Percentiles rank a stretch among this genome's conserved stretches.
Conservation (phyloP, 2,888 invertebrate genomes). For the Syrista parreyssii region DNA sequence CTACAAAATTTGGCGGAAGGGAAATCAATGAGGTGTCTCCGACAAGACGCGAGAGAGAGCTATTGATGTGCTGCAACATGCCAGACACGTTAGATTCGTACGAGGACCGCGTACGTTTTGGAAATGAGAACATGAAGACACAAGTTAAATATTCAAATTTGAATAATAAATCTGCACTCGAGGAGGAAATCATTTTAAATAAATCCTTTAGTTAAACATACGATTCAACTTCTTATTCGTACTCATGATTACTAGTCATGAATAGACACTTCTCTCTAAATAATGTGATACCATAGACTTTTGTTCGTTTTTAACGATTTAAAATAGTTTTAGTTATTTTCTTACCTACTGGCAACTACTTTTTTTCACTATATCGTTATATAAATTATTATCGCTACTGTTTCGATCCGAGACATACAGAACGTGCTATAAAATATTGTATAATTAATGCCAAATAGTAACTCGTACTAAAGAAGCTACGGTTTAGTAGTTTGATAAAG, state of each 20-base stretch:
- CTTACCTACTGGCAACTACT: background rate
- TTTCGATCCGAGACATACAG: background rate
- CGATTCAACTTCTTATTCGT: background rate
- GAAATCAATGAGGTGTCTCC: conserved; percentile 43
- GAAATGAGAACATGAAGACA: background rate
- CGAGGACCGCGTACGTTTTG: background rate
- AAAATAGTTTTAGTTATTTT: background rate
- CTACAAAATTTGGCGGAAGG: background rate
- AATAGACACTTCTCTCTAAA: background rate
- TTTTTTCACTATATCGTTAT: background rate
- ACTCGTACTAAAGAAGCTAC: background rate
- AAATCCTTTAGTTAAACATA: background rate
- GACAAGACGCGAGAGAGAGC: conserved; percentile 6
- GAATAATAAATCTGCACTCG: background rate
- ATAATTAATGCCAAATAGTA: background rate
- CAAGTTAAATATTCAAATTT: background rate
- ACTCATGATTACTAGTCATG: background rate
- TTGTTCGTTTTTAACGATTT: background rate
- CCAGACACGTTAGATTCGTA: conserved; percentile 5
- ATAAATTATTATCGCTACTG: background rate
- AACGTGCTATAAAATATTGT: background rate
- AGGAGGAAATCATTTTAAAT: background rate
- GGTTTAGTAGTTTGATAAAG: background rate
- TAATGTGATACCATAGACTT: background rate
- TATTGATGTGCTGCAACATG: conserved; percentile 8